phyloP scores from a whole-genome alignment of 2,888 invertebrate species.

The Callinectes sapidus region DNA sequence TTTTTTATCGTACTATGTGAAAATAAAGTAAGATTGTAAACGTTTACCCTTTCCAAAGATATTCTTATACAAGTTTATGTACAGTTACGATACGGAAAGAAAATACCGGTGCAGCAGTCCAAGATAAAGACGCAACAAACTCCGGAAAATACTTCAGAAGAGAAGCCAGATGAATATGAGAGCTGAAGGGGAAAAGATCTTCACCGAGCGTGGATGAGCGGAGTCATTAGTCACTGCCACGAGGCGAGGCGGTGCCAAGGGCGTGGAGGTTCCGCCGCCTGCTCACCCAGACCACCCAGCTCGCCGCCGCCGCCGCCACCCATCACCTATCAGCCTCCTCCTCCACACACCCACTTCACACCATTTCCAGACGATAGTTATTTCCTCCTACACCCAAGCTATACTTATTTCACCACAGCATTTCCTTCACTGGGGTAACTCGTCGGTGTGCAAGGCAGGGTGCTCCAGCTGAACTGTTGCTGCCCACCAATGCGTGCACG shows the following conservation, averaged over 20 bases:
- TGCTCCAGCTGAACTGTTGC: neutral
- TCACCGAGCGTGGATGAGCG: neutral
- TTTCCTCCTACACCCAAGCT: neutral
- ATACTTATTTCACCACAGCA: neutral
- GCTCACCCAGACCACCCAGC: neutral
- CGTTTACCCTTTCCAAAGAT: neutral
- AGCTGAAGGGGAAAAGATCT: neutral
- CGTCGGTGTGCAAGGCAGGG: neutral
- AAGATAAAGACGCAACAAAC: neutral
- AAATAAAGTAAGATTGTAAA: neutral
- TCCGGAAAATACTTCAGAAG: neutral
- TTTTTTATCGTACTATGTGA: neutral
- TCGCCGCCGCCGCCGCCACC: neutral
- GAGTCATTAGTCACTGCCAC: conserved; percentile 41
- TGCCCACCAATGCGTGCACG: neutral
- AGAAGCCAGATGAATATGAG: neutral
- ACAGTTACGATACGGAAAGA: neutral
- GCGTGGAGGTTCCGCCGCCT: conserved; percentile 10
- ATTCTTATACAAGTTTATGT: neutral
- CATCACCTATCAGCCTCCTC: neutral
- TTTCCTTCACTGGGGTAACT: neutral
- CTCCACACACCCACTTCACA: neutral
- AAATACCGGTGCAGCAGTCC: neutral
- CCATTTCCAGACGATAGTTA: neutral
- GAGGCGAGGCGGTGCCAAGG: neutral